Percentiles rank a stretch among this genome's conserved stretches.
Evolutionary conservation across 2,797 vertebrate genomes (phyloP).

Genomic region (Xenopus petersii): DNA sequence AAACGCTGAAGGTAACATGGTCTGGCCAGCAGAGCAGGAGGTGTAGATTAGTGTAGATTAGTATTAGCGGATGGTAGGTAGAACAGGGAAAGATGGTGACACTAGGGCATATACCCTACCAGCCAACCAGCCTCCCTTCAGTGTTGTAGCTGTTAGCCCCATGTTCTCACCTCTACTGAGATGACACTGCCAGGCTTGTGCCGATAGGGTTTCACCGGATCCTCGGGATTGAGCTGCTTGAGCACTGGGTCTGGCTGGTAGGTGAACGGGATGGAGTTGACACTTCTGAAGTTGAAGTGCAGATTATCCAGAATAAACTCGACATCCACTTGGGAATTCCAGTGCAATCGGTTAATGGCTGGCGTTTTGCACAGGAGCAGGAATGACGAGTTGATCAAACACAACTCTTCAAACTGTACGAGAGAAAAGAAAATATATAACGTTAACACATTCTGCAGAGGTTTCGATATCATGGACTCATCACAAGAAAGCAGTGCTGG

Average conservation of each 20-base stretch:
- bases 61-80: no score
- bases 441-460: no score
- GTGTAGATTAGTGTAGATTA: no score
- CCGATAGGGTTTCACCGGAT: constrained; percentile 79
- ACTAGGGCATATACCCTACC: no score
- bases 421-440: background rate
- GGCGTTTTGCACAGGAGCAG: constrained; percentile 86
- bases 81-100: no score
- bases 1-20: no score
- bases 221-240: constrained; percentile 77
- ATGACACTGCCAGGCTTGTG: constrained; percentile 96
- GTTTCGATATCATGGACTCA: no score
- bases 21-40: no score
- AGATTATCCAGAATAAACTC: constrained; percentile 92
- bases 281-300: constrained; percentile 77
- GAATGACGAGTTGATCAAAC: constrained; percentile 82
- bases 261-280: constrained; percentile 76
- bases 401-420: constrained; percentile 78
- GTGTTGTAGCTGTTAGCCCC: no score
- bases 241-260: constrained; percentile 85
- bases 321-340: constrained; percentile 67
- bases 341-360: constrained; percentile 68
- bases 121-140: no score
- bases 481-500: no score
- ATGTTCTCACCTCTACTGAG: constrained; percentile 83